These are phyloP conservation scores for Andrena hattorfiana DNA, from an alignment of 2,888 invertebrate genomes.

Conservation along the genomic window DNA sequence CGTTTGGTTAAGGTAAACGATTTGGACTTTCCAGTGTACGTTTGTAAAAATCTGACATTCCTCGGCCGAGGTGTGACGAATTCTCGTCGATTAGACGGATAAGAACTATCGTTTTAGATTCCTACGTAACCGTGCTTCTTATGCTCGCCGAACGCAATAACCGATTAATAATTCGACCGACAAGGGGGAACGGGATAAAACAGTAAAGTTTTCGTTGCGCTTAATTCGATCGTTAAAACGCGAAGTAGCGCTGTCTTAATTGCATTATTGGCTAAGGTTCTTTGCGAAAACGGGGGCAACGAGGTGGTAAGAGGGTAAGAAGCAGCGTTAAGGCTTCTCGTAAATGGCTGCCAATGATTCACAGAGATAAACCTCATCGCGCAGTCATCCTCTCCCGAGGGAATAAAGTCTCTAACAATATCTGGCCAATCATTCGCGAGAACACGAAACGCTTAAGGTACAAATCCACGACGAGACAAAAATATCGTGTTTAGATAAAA, in stretches of 20 bases:
- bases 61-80: too few relatives aligned
- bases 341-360: conserved; percentile 32
- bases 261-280: conserved; percentile 60
- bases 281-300: conserved; percentile 60
- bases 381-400: neutral
- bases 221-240: conserved; percentile 51
- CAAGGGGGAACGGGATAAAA: neutral
- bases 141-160: neutral
- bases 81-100: neutral
- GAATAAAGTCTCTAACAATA: neutral
- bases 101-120: neutral
- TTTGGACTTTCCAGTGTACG: neutral
- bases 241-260: conserved; percentile 51
- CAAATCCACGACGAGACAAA: too few relatives aligned
- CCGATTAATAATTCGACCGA: neutral
- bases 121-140: neutral
- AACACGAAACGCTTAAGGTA: too few relatives aligned
- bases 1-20: too few relatives aligned
- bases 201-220: neutral
- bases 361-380: neutral
- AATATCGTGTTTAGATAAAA: too few relatives aligned
- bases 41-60: neutral
- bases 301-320: conserved; percentile 26
- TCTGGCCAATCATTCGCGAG: too few relatives aligned
- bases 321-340: conserved; percentile 47